Evolutionary conservation across 2,888 invertebrate species (phyloP), one percentile per base, ranked within the genome.

Genomic region (Drosophila anomalipes): DNA sequence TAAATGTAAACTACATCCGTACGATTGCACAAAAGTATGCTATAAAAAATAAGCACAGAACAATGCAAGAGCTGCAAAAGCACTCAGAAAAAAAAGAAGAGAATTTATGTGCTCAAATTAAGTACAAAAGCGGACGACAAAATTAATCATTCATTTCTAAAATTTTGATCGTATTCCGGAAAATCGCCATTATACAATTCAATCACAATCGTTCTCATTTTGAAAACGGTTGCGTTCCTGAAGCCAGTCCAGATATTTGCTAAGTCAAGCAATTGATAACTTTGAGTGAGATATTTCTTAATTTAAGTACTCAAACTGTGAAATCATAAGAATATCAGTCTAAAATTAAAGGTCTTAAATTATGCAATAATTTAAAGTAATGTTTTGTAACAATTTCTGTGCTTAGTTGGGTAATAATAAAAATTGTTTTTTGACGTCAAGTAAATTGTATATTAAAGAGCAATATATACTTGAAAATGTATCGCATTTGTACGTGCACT

Each of bases 1-100:
- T 84, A 86, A 86, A 80, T 79, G 75, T 77, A 89, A 86, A 86
- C 86, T 80, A 81, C 71, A 80, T 86, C 86, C 79, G 83, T 81
- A 83, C 70, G 59, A 60, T 54, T 58, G 72, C 84, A 63, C 52
- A 73, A 75, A 81, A 83, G 84, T 86, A 77, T 84, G 83, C 83
- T 70, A 72, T 37, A 58, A 37, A 74, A 44, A 60, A 37, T 10
- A 10, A 30, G 26, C 14, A n/a, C 2, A 39, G n/a, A 57, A 35
- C 39, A 30, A 57, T 59, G 51, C 60, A 70, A 59, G 26, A 63
- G 60, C 65, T 57, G 44, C 70, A 63, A 39, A 52, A 37, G 53
- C 66, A 62, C 33, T 41, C 52, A 49, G 33, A 37, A 52, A 67
- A 57, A 51, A 5, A 16, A 16, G 35, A 16, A 19, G 19, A 12